Conservation (phyloP, 2,888 invertebrate genomes). For the Lasioglossum calceatum region DNA sequence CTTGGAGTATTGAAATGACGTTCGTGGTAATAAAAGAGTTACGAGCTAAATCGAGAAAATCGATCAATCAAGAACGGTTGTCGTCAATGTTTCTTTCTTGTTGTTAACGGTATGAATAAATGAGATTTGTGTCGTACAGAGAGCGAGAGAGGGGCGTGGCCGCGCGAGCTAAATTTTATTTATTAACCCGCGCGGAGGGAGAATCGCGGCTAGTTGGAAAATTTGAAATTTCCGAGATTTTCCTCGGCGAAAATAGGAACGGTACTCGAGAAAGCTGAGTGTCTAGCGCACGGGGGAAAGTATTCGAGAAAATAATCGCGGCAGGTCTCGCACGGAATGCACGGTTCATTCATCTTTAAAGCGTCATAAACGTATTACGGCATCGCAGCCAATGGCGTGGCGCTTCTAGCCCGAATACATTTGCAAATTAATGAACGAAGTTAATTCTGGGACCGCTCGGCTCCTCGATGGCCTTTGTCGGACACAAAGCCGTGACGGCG, state of each 20-base stretch:
- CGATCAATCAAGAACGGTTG: not conserved
- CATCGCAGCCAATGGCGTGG: conserved; percentile 19
- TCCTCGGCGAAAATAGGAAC: not conserved
- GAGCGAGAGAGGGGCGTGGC: not conserved
- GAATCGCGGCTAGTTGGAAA: not conserved
- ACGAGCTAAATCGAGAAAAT: not conserved
- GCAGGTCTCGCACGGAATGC: conserved; percentile 15
- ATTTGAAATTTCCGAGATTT: not conserved
- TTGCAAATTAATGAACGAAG: conserved; percentile 39
- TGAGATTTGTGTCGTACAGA: not conserved
- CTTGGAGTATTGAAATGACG: conserved; percentile 2
- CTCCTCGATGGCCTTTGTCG: conserved; percentile 39
- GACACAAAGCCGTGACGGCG: conserved; percentile 12
- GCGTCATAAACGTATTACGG: conserved; percentile 29
- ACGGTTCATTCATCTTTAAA: conserved; percentile 43
- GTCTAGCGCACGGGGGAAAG: not conserved
- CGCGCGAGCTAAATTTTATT: not conserved
- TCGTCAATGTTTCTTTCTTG: not conserved
- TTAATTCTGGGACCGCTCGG: conserved; percentile 18
- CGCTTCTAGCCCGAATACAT: conserved; percentile 25
- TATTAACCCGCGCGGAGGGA: not conserved
- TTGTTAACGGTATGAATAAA: not conserved
- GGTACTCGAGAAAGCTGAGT: not conserved
- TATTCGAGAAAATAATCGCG: conserved; percentile 11
- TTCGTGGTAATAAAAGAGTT: not conserved